Evolutionary conservation across 2,113 vertebrate species (phyloP).

Genomic region (Eurystomus gularis): DNA sequence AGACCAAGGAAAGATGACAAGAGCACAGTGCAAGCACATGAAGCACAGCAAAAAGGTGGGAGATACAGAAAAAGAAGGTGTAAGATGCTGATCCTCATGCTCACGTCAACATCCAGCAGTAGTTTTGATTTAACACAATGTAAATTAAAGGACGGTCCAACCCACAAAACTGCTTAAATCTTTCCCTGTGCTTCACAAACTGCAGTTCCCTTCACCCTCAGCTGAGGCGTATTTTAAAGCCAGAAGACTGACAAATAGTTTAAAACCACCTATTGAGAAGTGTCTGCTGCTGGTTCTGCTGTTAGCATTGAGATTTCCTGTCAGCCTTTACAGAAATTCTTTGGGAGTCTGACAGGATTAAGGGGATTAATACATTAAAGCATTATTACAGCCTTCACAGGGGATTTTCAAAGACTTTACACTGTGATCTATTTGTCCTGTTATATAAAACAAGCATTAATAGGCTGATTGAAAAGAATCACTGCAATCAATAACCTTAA

Average conservation of each 20-base stretch:
- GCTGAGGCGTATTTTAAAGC: neutral
- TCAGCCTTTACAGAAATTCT: slow-evolving; percentile 70
- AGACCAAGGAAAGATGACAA: neutral
- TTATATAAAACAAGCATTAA: slow-evolving; percentile 74
- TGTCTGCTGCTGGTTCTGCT: neutral
- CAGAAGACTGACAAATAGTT: neutral
- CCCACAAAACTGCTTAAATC: neutral
- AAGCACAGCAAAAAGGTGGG: neutral
- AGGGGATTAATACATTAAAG: slow-evolving; percentile 79
- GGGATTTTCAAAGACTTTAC: slow-evolving; percentile 80
- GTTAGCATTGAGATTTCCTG: slow-evolving; percentile 48
- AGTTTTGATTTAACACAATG: neutral
- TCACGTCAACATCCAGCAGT: neutral
- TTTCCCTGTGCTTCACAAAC: neutral
- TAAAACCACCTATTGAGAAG: slow-evolving; percentile 5
- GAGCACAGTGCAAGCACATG: neutral
- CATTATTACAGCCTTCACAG: slow-evolving; percentile 74
- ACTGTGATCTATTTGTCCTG: slow-evolving; percentile 78
- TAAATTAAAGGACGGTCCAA: neutral
- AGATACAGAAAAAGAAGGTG: neutral
- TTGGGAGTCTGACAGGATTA: slow-evolving; percentile 78
- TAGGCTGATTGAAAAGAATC: slow-evolving; percentile 60
- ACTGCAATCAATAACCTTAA: slow-evolving; percentile 70
- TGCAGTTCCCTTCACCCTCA: neutral
- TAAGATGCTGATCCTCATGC: neutral